phyloP scores from a whole-genome alignment of 2,888 invertebrate species.

The Nomada fabriciana region DNA sequence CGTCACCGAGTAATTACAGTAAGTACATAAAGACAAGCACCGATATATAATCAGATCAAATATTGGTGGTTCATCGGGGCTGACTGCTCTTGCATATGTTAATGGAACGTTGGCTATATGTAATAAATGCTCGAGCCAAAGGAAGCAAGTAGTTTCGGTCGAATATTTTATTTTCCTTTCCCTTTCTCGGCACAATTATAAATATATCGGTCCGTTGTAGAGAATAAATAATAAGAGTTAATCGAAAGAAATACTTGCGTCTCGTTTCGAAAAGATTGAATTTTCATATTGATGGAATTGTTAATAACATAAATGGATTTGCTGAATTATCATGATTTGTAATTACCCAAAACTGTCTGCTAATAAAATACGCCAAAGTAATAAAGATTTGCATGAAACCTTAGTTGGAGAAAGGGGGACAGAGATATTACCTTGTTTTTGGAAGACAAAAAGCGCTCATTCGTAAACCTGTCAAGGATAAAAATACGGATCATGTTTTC shows the following conservation, averaged over 20 bases:
- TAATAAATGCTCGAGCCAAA: neutral
- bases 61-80: constrained; percentile 35
- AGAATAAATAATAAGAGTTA: too few species aligned
- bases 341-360: too few species aligned
- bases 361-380: too few species aligned
- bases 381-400: neutral
- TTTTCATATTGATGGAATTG: too few species aligned
- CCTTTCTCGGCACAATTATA: neutral
- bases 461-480: neutral
- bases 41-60: constrained; percentile 36
- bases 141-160: neutral
- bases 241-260: too few species aligned
- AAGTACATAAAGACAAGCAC: constrained; percentile 27
- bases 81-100: constrained; percentile 15
- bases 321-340: too few species aligned
- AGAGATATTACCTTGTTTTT: neutral
- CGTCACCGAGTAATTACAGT: constrained; percentile 30
- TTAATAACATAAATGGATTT: too few species aligned
- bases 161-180: neutral
- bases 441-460: neutral
- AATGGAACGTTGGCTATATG: constrained; percentile 10
- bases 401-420: neutral
- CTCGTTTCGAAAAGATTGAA: too few species aligned
- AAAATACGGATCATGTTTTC: neutral
- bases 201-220: too few species aligned